Conservation (phyloP, 2,797 vertebrate genomes). For the Eurystomus glaucurus region DNA sequence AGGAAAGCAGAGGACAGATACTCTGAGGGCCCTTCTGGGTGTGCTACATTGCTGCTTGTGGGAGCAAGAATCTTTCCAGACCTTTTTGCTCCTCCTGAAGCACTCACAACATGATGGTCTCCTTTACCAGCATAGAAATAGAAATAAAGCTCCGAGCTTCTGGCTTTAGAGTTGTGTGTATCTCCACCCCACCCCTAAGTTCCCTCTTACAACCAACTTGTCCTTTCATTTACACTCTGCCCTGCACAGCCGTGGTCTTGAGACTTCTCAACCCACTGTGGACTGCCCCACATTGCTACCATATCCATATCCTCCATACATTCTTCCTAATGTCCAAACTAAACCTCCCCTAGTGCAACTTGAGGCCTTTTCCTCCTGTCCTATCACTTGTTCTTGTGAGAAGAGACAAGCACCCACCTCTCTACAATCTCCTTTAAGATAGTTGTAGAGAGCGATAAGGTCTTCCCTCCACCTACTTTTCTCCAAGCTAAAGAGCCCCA, state of each 20-base stretch:
- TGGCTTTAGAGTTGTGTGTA: neutral
- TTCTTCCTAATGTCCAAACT: no score
- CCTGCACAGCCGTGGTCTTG: neutral
- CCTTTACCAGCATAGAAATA: neutral
- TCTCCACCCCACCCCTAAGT: fast-evolving
- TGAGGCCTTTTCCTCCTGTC: no score
- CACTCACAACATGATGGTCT: neutral
- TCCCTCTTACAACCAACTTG: neutral
- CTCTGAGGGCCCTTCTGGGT: neutral
- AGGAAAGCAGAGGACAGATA: neutral
- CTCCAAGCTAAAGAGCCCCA: no score
- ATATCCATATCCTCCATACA: no score
- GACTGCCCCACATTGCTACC: neutral
- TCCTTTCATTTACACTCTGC: neutral
- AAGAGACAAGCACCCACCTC: no score
- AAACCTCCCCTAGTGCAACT: no score
- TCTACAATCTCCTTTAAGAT: no score
- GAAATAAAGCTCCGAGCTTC: neutral
- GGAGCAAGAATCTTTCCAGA: neutral
- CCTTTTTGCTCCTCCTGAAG: neutral
- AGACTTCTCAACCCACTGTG: neutral
- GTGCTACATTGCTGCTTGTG: neutral
- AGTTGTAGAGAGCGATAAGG: no score
- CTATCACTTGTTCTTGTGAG: no score
- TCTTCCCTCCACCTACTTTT: no score